Evolutionary conservation across 2,888 invertebrate genomes (phyloP), one percentile per base, ranked within the genome.

Genomic region (Chirona hameri): DNA sequence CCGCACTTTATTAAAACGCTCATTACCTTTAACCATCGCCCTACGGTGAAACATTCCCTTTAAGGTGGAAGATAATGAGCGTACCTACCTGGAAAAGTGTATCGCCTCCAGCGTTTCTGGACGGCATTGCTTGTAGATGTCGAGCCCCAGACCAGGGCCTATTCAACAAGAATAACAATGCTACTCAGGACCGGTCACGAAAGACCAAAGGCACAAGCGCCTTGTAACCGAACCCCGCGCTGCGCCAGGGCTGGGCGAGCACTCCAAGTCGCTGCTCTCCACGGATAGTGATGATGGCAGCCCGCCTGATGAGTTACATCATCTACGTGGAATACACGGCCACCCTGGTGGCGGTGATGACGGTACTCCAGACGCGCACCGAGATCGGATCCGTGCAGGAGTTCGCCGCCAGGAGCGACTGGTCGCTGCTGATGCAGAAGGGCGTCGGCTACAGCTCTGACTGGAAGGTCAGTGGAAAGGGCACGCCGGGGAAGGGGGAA

Each of bases 281-380:
- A 7, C 24, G 76, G 21, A 18, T 76, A 10, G 76, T 76, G 76
- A 76, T 24, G 76, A 39, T 76, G 39, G 10, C 46, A 12, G 24
- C 27, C 24, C 76, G 76, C 24, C 24, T 76, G 76, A 39, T 76
- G 46, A 39, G 76, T 24, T 18, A 21, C 39, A 15, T 76, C 9
- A 12, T 76, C 24, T 76, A 76, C 76, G 21, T 39, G 24, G 39
- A 76, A 46, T 76, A 76, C 76, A 76, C 76, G 76, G 76, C 76
- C 10, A 24, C 21, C 7, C 24, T 76, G 46, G 39, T 76, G 9
- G 39, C 76, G 39, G 76, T 76, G 76, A 76, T 76, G 76, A 76
- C 76, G 15, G 76, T 76, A 24, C 15, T 21, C 39, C 31, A 27
- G 46, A 39, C 39, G 24, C 24, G 2, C 9, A 27, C 76, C 2